Evolutionary conservation across 2,888 invertebrate genomes (phyloP), one percentile per base, ranked within the genome.

Genomic region (Epistrophella euchroma): DNA sequence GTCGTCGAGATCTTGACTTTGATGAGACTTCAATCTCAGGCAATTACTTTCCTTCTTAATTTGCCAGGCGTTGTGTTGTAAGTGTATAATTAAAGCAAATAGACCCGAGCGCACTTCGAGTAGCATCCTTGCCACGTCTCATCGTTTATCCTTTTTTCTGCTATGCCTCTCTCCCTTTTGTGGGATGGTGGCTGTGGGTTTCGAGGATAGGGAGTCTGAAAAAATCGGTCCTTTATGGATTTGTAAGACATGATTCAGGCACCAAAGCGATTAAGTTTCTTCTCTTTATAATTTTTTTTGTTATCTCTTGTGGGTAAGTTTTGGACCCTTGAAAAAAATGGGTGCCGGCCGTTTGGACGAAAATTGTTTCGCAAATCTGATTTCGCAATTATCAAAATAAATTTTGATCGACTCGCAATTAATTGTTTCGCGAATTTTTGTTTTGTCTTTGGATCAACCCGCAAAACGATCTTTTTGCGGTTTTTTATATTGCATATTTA

Each of bases 1-100:
- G 25, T 3, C 15, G 66, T 37, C 47, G n/a, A 40, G 50, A 64
- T 68, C 77, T 70, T 81, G 77, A 77, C 82, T 86, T 86, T 86
- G 82, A 86, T 86, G 86, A 82, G 86, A 86, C 86, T 85, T 86
- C 86, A 86, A 86, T 86, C 86, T 86, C 86, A 71, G 81, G 82
- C 86, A 86, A 86, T 86, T 86, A 86, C 86, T 86, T 85, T 86
- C 68, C 64, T 64, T 86, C 86, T 86, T 86, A 86, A 86, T 86
- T 86, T 86, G 82, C 85, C 76, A 76, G 85, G 82, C 82, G 82
- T 71, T 68, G 82, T 77, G 82, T 82, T 77, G 82, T 82, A 74
- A 78, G 86, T 77, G 77, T 86, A 71, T 86, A 86, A 86, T 86
- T 86, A 86, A 82, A 70, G 82, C 77, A 86, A 86, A 86, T 82